Evolutionary conservation across 2,113 vertebrate genomes (phyloP).

Genomic region (Condylura cristata): DNA sequence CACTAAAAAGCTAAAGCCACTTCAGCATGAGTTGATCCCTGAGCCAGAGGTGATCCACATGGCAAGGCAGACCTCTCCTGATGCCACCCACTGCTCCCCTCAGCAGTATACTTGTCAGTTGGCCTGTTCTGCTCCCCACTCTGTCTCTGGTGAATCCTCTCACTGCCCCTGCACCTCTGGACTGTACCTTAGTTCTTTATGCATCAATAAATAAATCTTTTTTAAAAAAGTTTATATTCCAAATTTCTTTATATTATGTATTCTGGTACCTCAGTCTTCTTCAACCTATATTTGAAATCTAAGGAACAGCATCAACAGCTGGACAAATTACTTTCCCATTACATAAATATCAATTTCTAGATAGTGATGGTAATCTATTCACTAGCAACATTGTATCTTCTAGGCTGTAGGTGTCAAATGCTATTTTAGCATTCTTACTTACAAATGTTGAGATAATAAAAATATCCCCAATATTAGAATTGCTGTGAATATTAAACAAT

Average conservation of each 20-base stretch:
- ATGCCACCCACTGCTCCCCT: no score
- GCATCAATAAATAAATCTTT: no score
- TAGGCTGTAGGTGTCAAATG: neutral
- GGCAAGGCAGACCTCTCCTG: no score
- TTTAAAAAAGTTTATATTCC: neutral
- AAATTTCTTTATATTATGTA: neutral
- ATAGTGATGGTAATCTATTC: rapidly evolving
- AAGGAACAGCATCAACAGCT: neutral
- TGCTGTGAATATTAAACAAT: neutral
- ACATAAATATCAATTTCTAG: neutral
- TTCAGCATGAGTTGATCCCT: no score
- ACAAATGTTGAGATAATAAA: neutral
- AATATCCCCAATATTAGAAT: neutral
- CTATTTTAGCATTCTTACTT: neutral
- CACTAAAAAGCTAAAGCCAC: no score
- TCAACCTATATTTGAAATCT: neutral
- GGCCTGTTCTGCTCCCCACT: no score
- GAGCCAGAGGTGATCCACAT: no score
- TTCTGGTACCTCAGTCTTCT: neutral
- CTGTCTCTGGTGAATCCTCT: no score
- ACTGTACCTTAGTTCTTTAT: no score
- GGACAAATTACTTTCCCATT: neutral
- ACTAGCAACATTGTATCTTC: neutral
- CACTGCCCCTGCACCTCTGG: no score
- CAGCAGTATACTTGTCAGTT: no score